Evolutionary conservation across 2,888 invertebrate genomes (phyloP).

Genomic region (Platypus cylindrus): DNA sequence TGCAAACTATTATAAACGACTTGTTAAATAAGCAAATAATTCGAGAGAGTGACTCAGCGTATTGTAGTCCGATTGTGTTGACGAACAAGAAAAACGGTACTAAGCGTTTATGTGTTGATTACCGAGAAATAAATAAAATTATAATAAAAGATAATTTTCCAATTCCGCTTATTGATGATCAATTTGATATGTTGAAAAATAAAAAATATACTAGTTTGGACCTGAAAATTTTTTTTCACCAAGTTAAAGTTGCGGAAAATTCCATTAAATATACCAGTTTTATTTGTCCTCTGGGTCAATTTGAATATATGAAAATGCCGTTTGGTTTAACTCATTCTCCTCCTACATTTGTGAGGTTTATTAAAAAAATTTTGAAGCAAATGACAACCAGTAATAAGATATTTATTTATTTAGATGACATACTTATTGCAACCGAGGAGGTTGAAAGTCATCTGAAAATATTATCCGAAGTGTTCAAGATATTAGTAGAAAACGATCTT

Average conservation of each 20-base stretch:
- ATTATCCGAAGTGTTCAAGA: conserved; percentile 13
- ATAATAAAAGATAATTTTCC: conserved; percentile 21
- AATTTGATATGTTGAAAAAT: conserved; percentile 19
- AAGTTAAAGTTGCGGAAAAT: conserved; percentile 18
- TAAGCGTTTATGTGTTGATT: conserved; percentile 22
- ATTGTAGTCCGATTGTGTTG: conserved; percentile 19
- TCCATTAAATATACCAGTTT: conserved; percentile 24
- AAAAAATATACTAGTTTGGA: conserved; percentile 23
- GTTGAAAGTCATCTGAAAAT: conserved; percentile 15
- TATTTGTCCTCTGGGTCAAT: conserved; percentile 22
- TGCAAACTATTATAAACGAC: conserved; percentile 15
- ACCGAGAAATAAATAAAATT: conserved; percentile 19
- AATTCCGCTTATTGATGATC: conserved; percentile 22
- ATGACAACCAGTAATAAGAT: conserved; percentile 13
- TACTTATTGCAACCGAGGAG: conserved; percentile 15
- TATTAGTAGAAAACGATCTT: conserved; percentile 12
- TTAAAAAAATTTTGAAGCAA: conserved; percentile 16
- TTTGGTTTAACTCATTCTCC: conserved; percentile 23
- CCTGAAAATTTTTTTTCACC: conserved; percentile 24
- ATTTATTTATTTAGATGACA: conserved; percentile 18
- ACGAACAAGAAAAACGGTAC: conserved; percentile 21
- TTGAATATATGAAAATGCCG: conserved; percentile 23
- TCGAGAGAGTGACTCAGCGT: conserved; percentile 20
- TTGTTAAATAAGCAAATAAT: conserved; percentile 15
- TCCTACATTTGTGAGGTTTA: conserved; percentile 15